Evolutionary conservation across 2,797 vertebrate genomes (phyloP).

Genomic region (Mormyrus hasselquistii): DNA sequence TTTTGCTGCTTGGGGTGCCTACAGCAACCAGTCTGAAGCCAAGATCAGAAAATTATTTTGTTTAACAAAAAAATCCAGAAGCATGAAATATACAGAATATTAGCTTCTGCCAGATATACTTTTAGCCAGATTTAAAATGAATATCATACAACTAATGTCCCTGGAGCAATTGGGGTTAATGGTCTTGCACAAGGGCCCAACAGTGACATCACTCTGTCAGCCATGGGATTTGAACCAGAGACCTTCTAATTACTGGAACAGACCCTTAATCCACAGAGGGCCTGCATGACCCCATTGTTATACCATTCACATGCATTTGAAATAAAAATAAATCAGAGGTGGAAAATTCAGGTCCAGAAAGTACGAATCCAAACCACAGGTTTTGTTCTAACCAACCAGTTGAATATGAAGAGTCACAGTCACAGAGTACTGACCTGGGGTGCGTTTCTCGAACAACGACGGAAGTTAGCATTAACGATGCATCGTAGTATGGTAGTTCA

Average conservation of each 20-base stretch:
- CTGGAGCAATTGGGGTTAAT: background rate
- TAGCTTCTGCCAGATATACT: background rate
- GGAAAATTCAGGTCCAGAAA: background rate
- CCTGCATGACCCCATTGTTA: background rate
- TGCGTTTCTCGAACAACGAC: too few species aligned
- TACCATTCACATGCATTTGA: background rate
- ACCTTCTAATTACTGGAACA: background rate
- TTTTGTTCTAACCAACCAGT: background rate
- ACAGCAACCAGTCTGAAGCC: background rate
- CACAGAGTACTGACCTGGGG: too few species aligned
- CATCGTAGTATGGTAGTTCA: too few species aligned
- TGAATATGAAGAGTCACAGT: background rate
- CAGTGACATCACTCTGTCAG: background rate
- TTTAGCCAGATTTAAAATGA: background rate
- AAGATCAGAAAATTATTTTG: background rate
- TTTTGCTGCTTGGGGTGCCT: background rate
- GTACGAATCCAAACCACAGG: background rate
- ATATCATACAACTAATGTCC: background rate
- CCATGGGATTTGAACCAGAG: background rate
- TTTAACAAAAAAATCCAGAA: background rate
- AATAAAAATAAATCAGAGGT: background rate
- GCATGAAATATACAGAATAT: background rate
- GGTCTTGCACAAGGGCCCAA: background rate
- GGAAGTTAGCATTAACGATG: too few species aligned
- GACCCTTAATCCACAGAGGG: background rate